These are phyloP conservation scores for Ormyrus labotus DNA, from an alignment of 2,888 invertebrate species.

Conservation along the genomic window DNA sequence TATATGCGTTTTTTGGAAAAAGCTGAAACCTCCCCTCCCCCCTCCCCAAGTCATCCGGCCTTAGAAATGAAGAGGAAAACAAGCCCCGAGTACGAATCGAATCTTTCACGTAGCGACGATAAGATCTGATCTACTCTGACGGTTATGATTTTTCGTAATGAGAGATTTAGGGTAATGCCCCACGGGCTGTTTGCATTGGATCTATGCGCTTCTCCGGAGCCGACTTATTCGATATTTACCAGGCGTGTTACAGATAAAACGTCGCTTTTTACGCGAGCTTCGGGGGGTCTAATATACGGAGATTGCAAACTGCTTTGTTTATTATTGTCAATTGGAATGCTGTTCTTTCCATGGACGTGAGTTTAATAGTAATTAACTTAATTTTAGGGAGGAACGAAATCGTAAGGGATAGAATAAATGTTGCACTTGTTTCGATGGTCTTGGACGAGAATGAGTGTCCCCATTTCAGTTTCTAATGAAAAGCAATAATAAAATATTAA, in stretches of 20 bases:
- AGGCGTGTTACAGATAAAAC: conserved; percentile 2
- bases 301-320: no score
- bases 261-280: conserved; percentile 10
- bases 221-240: conserved; percentile 29
- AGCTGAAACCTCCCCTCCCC: background rate
- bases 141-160: conserved; percentile 50
- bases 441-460: no score
- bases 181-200: conserved; percentile 31
- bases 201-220: background rate
- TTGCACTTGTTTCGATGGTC: no score
- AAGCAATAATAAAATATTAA: no score
- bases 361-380: no score
- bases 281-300: no score
- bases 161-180: conserved; percentile 49
- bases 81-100: conserved; percentile 34
- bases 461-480: no score
- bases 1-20: conserved; percentile 12
- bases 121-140: conserved; percentile 51
- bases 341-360: no score
- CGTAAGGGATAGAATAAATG: no score
- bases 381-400: no score
- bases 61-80: conserved; percentile 54
- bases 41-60: conserved; percentile 18
- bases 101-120: conserved; percentile 52
- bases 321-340: no score